Evolutionary conservation across 2,113 vertebrate genomes (phyloP).

Genomic region (Nycticorax nycticorax): DNA sequence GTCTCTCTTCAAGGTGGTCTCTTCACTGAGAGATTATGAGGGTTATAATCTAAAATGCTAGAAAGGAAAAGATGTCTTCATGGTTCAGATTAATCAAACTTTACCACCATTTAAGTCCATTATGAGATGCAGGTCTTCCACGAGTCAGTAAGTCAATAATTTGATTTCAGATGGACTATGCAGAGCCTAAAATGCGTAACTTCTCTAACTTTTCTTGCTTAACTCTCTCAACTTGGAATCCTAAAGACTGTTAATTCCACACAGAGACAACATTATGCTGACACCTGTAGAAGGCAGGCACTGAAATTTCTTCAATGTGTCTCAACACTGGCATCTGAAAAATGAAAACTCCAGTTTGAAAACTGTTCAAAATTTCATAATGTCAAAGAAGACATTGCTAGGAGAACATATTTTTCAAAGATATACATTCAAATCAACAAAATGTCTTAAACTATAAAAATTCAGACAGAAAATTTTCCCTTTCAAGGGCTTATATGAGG

Average conservation of each 20-base stretch:
- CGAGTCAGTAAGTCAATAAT: not conserved
- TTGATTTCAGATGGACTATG: not conserved
- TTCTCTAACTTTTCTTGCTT: not conserved
- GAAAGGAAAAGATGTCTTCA: not conserved
- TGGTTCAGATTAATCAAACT: not conserved
- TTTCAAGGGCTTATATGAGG: not conserved
- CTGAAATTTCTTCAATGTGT: not conserved
- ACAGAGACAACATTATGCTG: not conserved
- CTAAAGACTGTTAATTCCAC: not conserved
- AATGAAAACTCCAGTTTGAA: not conserved
- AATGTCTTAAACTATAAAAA: not conserved
- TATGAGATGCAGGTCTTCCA: not conserved
- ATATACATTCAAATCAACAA: not conserved
- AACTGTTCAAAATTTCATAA: not conserved
- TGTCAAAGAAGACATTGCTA: not conserved
- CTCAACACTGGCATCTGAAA: not conserved
- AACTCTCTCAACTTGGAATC: not conserved
- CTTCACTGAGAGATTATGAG: not conserved
- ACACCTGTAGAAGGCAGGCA: not conserved
- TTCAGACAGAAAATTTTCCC: not conserved
- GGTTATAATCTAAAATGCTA: not conserved
- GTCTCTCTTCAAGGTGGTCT: not conserved
- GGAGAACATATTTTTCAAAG: not conserved
- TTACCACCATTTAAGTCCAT: not conserved
- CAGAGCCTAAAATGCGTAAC: not conserved